A percentile compares a stretch with the other conserved stretches of the same genome.
phyloP scores from a whole-genome alignment of 2,797 vertebrate genomes.

The Monodelphis domestica region DNA sequence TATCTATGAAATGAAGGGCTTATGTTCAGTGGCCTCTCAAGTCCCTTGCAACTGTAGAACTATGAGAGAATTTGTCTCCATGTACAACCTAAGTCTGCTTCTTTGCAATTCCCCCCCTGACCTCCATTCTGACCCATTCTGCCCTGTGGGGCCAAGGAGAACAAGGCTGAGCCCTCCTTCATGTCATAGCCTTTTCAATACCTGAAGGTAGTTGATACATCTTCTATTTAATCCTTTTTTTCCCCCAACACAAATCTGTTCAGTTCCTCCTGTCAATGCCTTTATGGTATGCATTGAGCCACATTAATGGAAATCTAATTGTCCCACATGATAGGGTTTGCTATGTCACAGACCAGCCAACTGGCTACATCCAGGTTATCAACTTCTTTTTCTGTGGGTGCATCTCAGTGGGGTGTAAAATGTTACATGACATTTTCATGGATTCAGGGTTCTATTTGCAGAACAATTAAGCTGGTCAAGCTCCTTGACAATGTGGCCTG shows the following conservation, averaged over 20 bases:
- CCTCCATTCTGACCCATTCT: background rate
- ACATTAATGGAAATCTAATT: background rate
- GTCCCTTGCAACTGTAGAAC: too few species aligned
- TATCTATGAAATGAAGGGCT: background rate
- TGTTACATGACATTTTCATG: background rate
- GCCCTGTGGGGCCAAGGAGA: background rate
- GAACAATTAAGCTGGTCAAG: background rate
- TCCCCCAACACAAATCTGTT: background rate
- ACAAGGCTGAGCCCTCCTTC: background rate
- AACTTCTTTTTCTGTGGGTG: background rate
- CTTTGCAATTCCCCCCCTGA: background rate
- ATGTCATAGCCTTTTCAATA: background rate
- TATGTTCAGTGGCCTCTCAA: rapidly evolving
- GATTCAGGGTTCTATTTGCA: background rate
- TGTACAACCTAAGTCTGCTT: background rate
- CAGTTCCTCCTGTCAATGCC: background rate
- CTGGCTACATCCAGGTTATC: background rate
- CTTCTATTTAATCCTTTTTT: background rate
- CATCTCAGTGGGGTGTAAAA: background rate
- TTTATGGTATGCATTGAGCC: background rate
- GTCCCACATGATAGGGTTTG: background rate
- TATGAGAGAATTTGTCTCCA: background rate
- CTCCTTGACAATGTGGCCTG: background rate
- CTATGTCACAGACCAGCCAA: background rate
- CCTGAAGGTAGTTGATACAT: background rate